phyloP scores from a whole-genome alignment of 2,797 vertebrate genomes.

The Dryobates pubescens region DNA sequence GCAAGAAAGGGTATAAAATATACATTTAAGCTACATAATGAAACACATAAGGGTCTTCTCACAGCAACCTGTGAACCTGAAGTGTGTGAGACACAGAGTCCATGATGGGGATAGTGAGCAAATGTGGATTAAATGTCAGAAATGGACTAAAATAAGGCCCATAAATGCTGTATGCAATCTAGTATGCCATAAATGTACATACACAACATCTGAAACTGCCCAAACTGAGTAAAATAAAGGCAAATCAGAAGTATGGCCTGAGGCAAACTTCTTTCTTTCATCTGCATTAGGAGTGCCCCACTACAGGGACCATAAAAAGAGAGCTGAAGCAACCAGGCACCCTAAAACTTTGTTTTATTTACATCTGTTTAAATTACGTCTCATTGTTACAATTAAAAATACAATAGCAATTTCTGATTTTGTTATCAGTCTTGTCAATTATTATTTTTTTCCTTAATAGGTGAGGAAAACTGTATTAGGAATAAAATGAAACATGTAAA shows the following conservation, averaged over 20 bases:
- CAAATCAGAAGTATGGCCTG: neutral
- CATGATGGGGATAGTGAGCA: neutral
- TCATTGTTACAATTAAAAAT: neutral
- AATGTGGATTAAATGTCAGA: neutral
- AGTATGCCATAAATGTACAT: neutral
- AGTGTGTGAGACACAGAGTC: neutral
- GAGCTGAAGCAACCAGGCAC: neutral
- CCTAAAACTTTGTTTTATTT: neutral
- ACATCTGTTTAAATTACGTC: neutral
- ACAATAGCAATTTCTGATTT: neutral
- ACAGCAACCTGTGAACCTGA: constrained; percentile 2
- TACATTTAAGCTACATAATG: constrained; percentile 8
- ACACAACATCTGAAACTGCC: neutral
- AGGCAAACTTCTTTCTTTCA: constrained; percentile 25
- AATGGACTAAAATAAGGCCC: neutral
- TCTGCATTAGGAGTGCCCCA: neutral
- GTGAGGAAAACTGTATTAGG: neutral
- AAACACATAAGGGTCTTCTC: constrained; percentile 42
- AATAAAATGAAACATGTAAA: neutral
- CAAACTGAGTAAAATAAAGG: neutral
- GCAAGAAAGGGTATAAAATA: neutral
- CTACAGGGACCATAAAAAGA: neutral
- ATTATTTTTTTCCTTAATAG: neutral
- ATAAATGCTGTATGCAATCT: neutral
- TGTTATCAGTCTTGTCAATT: neutral